Evolutionary conservation across 2,888 invertebrate species (phyloP), one percentile per base, ranked within the genome.

Genomic region (Bellardia pandia): DNA sequence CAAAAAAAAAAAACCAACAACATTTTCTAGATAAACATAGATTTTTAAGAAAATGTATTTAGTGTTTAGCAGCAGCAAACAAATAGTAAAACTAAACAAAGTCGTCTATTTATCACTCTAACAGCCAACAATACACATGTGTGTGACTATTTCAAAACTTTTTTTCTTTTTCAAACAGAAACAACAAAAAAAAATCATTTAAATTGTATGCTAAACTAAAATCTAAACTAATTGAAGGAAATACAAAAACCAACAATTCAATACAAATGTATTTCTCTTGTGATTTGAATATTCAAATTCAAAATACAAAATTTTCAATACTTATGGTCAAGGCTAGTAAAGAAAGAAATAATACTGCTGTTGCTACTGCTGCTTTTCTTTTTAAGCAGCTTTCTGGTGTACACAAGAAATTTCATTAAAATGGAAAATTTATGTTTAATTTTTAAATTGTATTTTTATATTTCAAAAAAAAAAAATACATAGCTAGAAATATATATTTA

Each of bases 251-350:
- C 13, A 60, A 40, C 13, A 72, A 13, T 64, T 72, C 5, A 75
- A 68, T 64, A 51, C 2, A 81, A 37, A 6, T 5, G 37, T 37
- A 37, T 37, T 37, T 37, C 2, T 37, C 37, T 37, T 37, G 37
- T 37, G 37, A 37, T 37, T 37, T 37, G 37, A 37, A 37, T 37
- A 37, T 37, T 37, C 37, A 37, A 37, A 37, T 6, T 37, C 37
- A 60, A 45, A 45, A 23, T 33, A 33, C 9, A 53, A 51, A 3
- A 78, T 71, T 76, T 79, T 84, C 76, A 84, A 80, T 60, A 80
- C 84, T 66, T 79, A 83, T 74, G 86, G 86, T 86, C 86, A 86
- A 86, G 86, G 86, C 80, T 80, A 64, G 78, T 74, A 30, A 78
- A 42, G 7, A 13, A 64, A 60, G 37, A 7, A 13, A 13, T 40